Evolutionary conservation across 2,113 vertebrate genomes (phyloP).

Genomic region (Chaenocephalus aceratus): DNA sequence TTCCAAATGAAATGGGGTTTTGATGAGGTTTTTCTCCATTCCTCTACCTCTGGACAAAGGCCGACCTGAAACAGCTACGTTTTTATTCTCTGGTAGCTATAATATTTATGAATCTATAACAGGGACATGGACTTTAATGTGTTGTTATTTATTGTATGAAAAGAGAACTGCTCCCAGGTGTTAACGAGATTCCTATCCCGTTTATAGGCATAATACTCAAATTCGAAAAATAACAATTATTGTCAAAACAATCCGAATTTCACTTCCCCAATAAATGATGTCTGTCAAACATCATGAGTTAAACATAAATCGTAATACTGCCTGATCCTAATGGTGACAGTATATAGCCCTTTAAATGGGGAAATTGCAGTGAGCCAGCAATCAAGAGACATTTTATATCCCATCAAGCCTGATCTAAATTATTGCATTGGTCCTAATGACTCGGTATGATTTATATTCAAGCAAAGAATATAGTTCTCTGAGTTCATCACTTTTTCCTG

Average conservation of each 20-base stretch:
- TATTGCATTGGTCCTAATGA: not conserved
- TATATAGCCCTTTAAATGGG: not conserved
- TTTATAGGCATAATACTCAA: not conserved
- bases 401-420: not conserved
- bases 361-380: not conserved
- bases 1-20: conserved; percentile 58
- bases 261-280: not conserved
- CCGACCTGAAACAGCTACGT: not conserved
- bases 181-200: not conserved
- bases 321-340: not conserved
- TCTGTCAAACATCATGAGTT: not conserved
- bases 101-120: not conserved
- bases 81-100: conserved; percentile 2
- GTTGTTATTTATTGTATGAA: not conserved
- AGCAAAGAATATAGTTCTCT: not conserved
- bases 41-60: conserved; percentile 3
- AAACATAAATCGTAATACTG: not conserved
- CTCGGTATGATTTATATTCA: not conserved
- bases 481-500: not conserved
- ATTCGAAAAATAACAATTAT: not conserved
- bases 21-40: conserved; percentile 54
- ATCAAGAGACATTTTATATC: not conserved
- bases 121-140: not conserved
- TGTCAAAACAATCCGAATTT: not conserved
- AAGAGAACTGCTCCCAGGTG: too few relatives aligned